Percentiles rank a stretch among this genome's conserved stretches.
Evolutionary conservation across 2,113 vertebrate species (phyloP).

Genomic region (Amia ocellicauda): DNA sequence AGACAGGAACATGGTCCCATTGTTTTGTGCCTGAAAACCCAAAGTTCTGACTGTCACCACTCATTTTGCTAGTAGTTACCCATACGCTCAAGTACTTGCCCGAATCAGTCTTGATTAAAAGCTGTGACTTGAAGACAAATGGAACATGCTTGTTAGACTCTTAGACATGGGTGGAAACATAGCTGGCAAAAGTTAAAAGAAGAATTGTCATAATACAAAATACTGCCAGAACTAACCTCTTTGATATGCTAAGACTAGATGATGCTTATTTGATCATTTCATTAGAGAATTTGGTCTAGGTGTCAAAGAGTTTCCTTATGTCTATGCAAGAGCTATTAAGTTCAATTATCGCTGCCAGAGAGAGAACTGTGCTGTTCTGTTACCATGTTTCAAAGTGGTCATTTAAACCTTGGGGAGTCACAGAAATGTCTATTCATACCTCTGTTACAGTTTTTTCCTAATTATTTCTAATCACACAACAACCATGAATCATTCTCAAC

Average conservation of each 20-base stretch:
- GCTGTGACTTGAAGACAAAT: slow-evolving; percentile 40
- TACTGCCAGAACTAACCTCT: slow-evolving; percentile 64
- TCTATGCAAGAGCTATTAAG: slow-evolving; percentile 81
- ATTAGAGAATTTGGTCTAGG: slow-evolving; percentile 68
- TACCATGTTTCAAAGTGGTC: slow-evolving; percentile 74
- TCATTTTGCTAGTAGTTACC: slow-evolving; percentile 36
- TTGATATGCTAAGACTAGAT: slow-evolving; percentile 71
- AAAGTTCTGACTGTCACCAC: slow-evolving; percentile 34
- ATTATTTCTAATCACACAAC: slow-evolving; percentile 82
- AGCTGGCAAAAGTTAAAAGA: slow-evolving; percentile 60
- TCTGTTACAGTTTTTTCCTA: slow-evolving; percentile 74
- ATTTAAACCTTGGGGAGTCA: slow-evolving; percentile 84
- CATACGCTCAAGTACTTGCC: slow-evolving; percentile 45
- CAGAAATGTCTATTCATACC: slow-evolving; percentile 87
- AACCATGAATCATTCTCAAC: slow-evolving; percentile 74
- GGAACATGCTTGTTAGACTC: slow-evolving; percentile 57
- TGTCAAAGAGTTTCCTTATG: slow-evolving; percentile 83
- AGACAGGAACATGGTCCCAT: too few relatives aligned
- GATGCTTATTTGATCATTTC: slow-evolving; percentile 79
- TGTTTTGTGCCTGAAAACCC: neutral
- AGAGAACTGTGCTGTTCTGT: slow-evolving; percentile 80
- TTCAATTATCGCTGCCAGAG: slow-evolving; percentile 84
- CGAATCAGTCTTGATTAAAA: slow-evolving; percentile 51
- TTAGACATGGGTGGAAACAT: slow-evolving; percentile 55
- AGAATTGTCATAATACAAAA: slow-evolving; percentile 51